Conservation (phyloP, 1,140 invertebrate genomes). For the Lamellibrachia luymesi region DNA sequence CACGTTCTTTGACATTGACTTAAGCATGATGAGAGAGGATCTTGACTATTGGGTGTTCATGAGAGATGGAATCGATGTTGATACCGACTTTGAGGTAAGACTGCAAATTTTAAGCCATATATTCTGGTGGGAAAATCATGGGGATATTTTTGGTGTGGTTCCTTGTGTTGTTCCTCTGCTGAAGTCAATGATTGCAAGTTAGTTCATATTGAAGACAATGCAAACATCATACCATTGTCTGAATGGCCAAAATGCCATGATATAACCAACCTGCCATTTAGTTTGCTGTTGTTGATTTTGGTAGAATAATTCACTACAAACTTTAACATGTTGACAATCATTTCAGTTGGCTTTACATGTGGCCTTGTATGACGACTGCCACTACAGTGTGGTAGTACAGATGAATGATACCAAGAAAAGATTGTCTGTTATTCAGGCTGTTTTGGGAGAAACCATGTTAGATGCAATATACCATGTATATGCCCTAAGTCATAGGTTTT, state of each 20-base stretch:
- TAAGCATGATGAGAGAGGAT: neutral
- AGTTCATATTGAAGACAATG: neutral
- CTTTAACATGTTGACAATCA: too few species aligned
- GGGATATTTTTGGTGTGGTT: neutral
- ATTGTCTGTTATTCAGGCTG: too few species aligned
- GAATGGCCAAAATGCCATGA: neutral
- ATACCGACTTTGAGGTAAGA: neutral
- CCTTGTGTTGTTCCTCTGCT: neutral
- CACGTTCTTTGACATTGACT: neutral
- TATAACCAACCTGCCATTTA: neutral
- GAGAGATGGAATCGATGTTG: neutral
- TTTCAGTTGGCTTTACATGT: too few species aligned
- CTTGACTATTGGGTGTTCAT: neutral
- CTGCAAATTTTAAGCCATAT: neutral
- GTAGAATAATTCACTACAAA: too few species aligned
- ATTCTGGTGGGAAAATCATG: too few species aligned
- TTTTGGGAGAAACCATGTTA: too few species aligned
- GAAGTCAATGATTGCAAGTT: neutral
- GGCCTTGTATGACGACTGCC: too few species aligned
- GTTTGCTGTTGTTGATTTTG: too few species aligned
- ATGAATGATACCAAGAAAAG: too few species aligned
- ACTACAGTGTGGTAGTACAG: too few species aligned
- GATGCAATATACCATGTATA: too few species aligned
- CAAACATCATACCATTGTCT: neutral
- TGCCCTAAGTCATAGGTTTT: too few species aligned